Evolutionary conservation across 2,113 vertebrate genomes (phyloP), one percentile per base, ranked within the genome.

Genomic region (Dicentrarchus labrax): DNA sequence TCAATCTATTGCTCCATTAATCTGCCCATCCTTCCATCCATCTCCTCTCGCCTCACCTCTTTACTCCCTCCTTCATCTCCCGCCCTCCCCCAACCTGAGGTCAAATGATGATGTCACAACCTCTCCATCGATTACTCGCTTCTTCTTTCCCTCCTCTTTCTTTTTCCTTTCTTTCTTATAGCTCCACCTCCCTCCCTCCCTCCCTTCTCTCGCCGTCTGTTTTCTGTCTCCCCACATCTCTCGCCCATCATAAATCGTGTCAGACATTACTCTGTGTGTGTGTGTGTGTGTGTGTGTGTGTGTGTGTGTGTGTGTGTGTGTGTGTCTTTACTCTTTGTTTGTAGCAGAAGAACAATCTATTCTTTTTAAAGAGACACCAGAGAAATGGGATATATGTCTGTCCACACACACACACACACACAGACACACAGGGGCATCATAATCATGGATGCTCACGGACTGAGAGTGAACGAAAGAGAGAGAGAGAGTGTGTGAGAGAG

Each of bases 291-390:
- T 30, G 30, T 30, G 30, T 30, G 3, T 30, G 30, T 30, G 3
- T 30, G 30, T 30, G 30, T 30, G 30, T 30, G 30, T 1, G 30
- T 11, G 22, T 51, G 47, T 47, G 39, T n/a, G 12, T 53, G 57
- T 41, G 3, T 71, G 84, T 88, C 78, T 92, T 90, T 62, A 87
- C 82, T 92, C 88, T 92, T 90, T 90, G 91, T 92, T 91, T 89
- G 89, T 66, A 61, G 89, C 83, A 76, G 77, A 87, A 88, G 77
- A 90, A 91, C 93, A 88, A 94, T 93, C 91, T 90, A 91, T 93
- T 93, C 89, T 91, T 92, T 92, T 94, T 93, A 93, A 92, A 92
- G 90, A 93, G 93, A 92, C 89, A 92, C 84, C 79, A 86, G 90
- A 92, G 92, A 90, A 88, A 92, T 91, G 78, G 86, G 88, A 92